Evolutionary conservation across 1,140 invertebrate genomes (phyloP), one percentile per base, ranked within the genome.

Genomic region (Polypedilum pembai): DNA sequence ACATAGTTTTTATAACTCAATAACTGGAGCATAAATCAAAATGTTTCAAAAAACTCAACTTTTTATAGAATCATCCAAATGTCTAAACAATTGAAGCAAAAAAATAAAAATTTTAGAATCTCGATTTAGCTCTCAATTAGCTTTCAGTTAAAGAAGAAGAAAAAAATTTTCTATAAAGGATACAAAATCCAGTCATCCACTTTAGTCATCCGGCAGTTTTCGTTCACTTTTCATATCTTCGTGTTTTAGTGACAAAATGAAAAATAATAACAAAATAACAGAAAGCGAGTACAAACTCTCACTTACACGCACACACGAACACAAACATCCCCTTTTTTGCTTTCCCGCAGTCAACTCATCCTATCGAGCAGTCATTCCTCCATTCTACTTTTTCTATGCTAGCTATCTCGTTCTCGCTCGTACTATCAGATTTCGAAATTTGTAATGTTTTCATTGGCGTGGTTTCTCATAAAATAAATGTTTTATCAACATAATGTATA

Each of bases 361-460:
- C 45, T 56, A 56, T 33, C 24, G 24, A 33, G 24, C 5, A 33
- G 24, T 33, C 24, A 33, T 56, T 56, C 45, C 12, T 56, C 45
- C 45, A 12, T 56, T 4, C 15, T 56, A 12, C 45, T 56, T n/a
- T 45, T 12, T 45, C 8, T 2, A n/a, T n/a, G 17, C 17, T 69
- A 69, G 20, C 65, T 18, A 69, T 69, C 65, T 69, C 65, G 18
- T 21, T 69, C 65, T 69, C n/a, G 17, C 18, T 18, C n/a, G 20
- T 69, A 18, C 4, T 18, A 21, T 21, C 45, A 56, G 65, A 69
- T 69, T 18, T 18, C 65, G n/a, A 21, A 69, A 20, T 69, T 69
- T 69, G 65, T 69, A 69, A 69, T 69, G 65, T 69, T 69, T 69
- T 69, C 65, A 69, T 69, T 69, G 65, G 65, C 65, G 65, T 69